Conservation (phyloP, 1,140 invertebrate genomes). For the Adoxophyes honmai region DNA sequence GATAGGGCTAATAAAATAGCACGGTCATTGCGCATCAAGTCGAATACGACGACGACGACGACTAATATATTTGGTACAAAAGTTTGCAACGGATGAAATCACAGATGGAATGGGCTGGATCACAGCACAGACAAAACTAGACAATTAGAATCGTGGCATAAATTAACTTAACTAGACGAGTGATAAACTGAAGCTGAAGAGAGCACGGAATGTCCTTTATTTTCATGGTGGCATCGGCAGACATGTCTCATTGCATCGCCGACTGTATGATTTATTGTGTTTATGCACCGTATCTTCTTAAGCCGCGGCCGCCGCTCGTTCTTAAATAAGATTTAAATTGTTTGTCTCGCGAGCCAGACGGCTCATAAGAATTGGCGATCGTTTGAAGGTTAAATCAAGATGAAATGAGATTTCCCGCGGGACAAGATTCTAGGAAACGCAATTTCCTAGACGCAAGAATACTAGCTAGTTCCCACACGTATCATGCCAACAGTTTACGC, state of each 20-base stretch:
- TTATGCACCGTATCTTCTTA: slow-evolving; percentile 38
- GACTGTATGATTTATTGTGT: slow-evolving; percentile 54
- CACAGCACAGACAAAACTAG: too few species aligned
- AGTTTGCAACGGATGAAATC: too few species aligned
- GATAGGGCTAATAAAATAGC: slow-evolving; percentile 2
- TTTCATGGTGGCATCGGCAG: slow-evolving; percentile 35
- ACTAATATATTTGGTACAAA: too few species aligned
- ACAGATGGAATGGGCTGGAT: too few species aligned
- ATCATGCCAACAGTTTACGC: neutral
- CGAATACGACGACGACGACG: too few species aligned
- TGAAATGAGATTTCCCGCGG: neutral
- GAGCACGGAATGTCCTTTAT: slow-evolving; percentile 22
- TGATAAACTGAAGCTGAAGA: too few species aligned
- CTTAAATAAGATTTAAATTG: slow-evolving; percentile 50
- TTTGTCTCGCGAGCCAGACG: slow-evolving; percentile 48
- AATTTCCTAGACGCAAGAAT: neutral
- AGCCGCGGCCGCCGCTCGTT: slow-evolving; percentile 28
- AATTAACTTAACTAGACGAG: too few species aligned
- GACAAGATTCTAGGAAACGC: neutral
- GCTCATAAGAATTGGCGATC: slow-evolving; percentile 37
- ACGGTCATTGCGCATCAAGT: neutral
- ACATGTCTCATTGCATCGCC: slow-evolving; percentile 37
- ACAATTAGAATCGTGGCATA: too few species aligned
- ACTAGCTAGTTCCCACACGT: neutral
- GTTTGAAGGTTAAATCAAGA: slow-evolving; percentile 54